A percentile compares a stretch with the other conserved stretches of the same genome.
phyloP scores from a whole-genome alignment of 2,113 vertebrate genomes.

The Thymallus thymallus region DNA sequence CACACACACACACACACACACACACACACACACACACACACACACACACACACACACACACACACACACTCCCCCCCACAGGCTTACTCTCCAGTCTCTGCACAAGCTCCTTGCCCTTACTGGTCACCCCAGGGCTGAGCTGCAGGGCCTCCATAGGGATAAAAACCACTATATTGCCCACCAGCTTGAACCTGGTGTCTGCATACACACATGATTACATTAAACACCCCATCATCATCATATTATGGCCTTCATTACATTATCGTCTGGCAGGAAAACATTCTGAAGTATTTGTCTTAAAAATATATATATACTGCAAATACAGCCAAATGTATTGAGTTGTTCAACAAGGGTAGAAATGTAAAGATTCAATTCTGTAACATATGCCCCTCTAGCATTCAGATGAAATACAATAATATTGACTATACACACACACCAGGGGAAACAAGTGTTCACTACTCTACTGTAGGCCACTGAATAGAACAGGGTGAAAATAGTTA shows the following conservation, averaged over 20 bases:
- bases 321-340: not conserved
- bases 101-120: conserved; percentile 77
- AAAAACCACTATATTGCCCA: conserved; percentile 80
- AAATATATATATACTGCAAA: not conserved
- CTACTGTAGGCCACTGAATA: not conserved
- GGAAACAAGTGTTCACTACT: conserved; percentile 14
- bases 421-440: not conserved
- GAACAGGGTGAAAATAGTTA: conserved; percentile 3
- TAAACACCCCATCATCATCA: conserved; percentile 24
- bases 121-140: conserved; percentile 64
- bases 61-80: conserved; percentile 16
- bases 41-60: not conserved
- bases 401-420: conserved; percentile 32
- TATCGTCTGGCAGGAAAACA: not conserved
- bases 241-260: not conserved
- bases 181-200: conserved; percentile 76
- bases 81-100: conserved; percentile 82
- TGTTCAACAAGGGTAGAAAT: too few relatives aligned
- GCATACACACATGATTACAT: conserved; percentile 38
- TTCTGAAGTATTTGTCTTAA: conserved; percentile 5
- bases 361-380: conserved; percentile 33
- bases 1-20: conserved; percentile 8
- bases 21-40: conserved; percentile 6
- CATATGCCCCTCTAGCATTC: not conserved
- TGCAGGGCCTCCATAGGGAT: conserved; percentile 78